Evolutionary conservation across 2,888 invertebrate species (phyloP).

Genomic region (Dasypogon diadema): DNA sequence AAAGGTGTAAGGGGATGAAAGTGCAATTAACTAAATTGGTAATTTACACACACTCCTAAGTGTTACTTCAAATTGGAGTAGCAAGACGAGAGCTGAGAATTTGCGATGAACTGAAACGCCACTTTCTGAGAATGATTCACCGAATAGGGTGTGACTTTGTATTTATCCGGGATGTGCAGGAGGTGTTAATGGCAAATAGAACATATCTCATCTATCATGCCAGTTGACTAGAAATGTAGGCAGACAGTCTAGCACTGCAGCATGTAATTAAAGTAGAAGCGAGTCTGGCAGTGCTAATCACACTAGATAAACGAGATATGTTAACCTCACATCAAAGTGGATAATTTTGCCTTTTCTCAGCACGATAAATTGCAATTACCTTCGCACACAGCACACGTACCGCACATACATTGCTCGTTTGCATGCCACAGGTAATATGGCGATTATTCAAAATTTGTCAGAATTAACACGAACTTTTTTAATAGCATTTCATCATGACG

Average conservation of each 20-base stretch:
- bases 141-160: neutral
- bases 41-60: neutral
- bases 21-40: conserved; percentile 3
- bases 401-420: neutral
- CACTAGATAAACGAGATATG: conserved; percentile 3
- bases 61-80: neutral
- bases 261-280: neutral
- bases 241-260: neutral
- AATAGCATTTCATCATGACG: no score
- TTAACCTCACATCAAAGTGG: neutral
- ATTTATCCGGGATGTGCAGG: neutral
- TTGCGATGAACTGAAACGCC: neutral
- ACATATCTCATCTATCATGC: neutral
- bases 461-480: no score
- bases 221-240: neutral
- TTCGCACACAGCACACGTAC: neutral
- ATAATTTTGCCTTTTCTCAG: neutral
- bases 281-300: neutral
- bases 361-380: neutral
- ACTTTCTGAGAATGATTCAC: conserved; percentile 3
- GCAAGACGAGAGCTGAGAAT: neutral
- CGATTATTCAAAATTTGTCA: neutral
- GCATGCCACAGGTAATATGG: neutral
- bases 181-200: neutral
- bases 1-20: neutral